Conservation (phyloP, 2,797 vertebrate genomes). For the Oophaga sylvatica region DNA sequence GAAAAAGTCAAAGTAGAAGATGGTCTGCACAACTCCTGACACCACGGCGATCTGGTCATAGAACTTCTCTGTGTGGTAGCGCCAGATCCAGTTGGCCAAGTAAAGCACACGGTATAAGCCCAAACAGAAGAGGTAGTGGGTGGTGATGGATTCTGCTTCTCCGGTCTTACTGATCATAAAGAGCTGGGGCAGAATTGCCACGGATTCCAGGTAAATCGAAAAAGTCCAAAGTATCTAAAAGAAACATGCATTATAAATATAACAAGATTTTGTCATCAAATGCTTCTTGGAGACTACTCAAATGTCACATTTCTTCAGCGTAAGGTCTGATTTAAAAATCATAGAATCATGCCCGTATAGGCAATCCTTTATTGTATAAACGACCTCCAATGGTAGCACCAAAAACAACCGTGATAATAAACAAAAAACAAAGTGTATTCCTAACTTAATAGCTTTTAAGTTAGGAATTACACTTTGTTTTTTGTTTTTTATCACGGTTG, state of each 20-base stretch:
- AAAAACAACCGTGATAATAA: no score
- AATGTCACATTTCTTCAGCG: no score
- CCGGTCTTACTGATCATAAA: conserved; percentile 97
- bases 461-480: no score
- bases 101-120: conserved; percentile 92
- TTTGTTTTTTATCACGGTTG: no score
- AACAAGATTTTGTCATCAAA: neutral
- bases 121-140: conserved; percentile 94
- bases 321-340: no score
- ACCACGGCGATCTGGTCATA: conserved; percentile 93
- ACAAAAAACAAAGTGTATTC: no score
- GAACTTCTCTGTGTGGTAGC: conserved; percentile 90
- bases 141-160: conserved; percentile 94
- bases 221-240: conserved; percentile 93
- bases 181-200: conserved; percentile 94
- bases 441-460: no score
- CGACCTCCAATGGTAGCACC: no score
- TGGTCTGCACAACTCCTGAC: conserved; percentile 93
- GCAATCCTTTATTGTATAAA: no score
- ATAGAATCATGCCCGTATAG: no score
- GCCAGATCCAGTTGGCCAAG: conserved; percentile 94
- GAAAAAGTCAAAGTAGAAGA: conserved; percentile 98
- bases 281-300: neutral
- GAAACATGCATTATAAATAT: neutral
- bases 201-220: conserved; percentile 94